Evolutionary conservation across 2,888 invertebrate genomes (phyloP).

Genomic region (Catocala sponsa): DNA sequence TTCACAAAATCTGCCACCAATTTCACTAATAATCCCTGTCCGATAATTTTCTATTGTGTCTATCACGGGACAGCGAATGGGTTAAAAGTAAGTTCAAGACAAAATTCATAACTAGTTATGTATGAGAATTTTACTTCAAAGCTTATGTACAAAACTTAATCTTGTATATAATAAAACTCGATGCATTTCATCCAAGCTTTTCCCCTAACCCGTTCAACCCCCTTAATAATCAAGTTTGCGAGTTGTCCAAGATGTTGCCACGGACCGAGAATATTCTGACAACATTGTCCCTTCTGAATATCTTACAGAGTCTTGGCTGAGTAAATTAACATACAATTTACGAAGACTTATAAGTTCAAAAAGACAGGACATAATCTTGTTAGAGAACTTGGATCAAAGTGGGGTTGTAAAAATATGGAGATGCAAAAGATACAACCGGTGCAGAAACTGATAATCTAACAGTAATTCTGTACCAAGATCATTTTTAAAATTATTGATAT

Average conservation of each 20-base stretch:
- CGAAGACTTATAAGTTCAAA: conserved; percentile 54
- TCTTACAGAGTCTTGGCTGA: conserved; percentile 59
- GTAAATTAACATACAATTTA: conserved; percentile 81
- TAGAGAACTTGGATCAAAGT: conserved; percentile 14
- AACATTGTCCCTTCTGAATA: conserved; percentile 74
- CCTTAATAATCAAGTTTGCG: conserved; percentile 80
- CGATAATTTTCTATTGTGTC: no score
- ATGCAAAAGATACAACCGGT: conserved; percentile 12
- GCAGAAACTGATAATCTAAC: neutral
- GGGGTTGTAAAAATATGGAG: conserved; percentile 6
- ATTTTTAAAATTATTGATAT: neutral
- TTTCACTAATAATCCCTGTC: no score
- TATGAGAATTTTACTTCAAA: neutral
- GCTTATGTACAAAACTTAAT: conserved; percentile 29
- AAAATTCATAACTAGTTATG: no score
- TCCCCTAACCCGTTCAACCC: conserved; percentile 37
- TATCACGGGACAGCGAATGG: no score
- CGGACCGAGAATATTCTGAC: conserved; percentile 65
- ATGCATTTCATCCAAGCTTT: conserved; percentile 56
- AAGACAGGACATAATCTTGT: conserved; percentile 48
- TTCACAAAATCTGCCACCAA: no score
- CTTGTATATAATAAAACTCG: conserved; percentile 45
- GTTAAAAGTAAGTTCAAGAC: no score
- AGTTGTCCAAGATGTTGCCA: conserved; percentile 78
- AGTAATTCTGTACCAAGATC: neutral